Conservation (phyloP, 2,797 vertebrate genomes). For the Xerus rutilus region DNA sequence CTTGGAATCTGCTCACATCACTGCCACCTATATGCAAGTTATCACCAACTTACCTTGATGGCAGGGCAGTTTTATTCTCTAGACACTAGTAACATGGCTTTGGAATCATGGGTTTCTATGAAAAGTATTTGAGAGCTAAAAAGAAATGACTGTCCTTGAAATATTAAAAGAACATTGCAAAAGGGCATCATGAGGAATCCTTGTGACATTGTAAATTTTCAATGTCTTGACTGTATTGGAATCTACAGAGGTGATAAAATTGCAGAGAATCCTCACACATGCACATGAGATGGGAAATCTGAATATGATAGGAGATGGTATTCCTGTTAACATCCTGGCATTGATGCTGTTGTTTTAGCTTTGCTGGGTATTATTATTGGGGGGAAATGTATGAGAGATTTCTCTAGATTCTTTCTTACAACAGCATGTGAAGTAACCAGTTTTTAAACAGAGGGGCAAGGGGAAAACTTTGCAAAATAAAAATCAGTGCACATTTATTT, state of each 20-base stretch:
- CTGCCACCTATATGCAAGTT: not conserved
- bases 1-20: not conserved
- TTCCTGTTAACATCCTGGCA: not conserved
- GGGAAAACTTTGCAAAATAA: not conserved
- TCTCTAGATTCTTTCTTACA: not conserved
- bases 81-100: not conserved
- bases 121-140: constrained; percentile 4
- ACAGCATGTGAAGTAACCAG: not conserved
- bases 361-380: not conserved
- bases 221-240: not conserved
- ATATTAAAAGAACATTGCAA: constrained; percentile 5
- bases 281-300: not conserved
- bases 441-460: not conserved
- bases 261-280: not conserved
- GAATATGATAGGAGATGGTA: not conserved
- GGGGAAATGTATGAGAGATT: not conserved
- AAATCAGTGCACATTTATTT: not conserved
- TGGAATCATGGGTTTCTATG: not conserved
- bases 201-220: not conserved
- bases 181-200: not conserved
- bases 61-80: not conserved
- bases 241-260: not conserved
- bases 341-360: not conserved
- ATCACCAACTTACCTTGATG: not conserved
- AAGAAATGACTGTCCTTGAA: not conserved